Conservation (phyloP, 35 echinoderm and acorn worm species). For the Ophioderma brevispina region DNA sequence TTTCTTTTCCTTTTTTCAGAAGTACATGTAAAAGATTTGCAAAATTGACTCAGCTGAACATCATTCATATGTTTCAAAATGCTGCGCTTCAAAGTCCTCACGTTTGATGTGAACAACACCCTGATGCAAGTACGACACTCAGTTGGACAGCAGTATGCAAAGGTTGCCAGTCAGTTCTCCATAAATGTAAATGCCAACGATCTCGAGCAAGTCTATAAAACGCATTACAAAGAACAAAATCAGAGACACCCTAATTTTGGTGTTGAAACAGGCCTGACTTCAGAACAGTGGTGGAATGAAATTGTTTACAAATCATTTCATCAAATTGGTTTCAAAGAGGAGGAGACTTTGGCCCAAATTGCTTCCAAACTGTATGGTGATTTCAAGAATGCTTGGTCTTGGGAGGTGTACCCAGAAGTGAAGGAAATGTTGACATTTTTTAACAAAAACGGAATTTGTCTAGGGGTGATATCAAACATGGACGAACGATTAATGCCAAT, state of each 20-base stretch:
- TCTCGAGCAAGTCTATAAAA: conserved; percentile 44
- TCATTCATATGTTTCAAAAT: too few relatives aligned
- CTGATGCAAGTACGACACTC: conserved; percentile 71
- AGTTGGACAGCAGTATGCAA: conserved; percentile 78
- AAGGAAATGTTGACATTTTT: conserved; percentile 72
- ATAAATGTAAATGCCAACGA: conserved; percentile 39
- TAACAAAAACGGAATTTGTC: conserved; percentile 67
- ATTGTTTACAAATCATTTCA: conserved; percentile 73
- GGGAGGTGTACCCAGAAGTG: conserved; percentile 85
- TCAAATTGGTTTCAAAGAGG: conserved; percentile 10
- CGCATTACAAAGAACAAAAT: conserved; percentile 56
- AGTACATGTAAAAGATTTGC: too few relatives aligned
- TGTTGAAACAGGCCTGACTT: conserved; percentile 20
- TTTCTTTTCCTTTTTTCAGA: too few relatives aligned
- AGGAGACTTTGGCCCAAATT: conserved; percentile 47
- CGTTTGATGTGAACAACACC: conserved; percentile 86
- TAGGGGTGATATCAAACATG: conserved; percentile 84
- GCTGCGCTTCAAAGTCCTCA: conserved; percentile 78
- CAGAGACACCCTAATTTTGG: conserved; percentile 79
- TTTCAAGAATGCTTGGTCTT: conserved; percentile 53
- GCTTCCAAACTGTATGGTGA: conserved; percentile 75
- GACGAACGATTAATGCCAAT: conserved; percentile 65
- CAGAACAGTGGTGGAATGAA: conserved; percentile 77
- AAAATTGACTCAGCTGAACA: too few relatives aligned
- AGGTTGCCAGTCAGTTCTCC: conserved; percentile 54